A percentile compares a stretch with the other conserved stretches of the same genome.
phyloP scores from a whole-genome alignment of 2,113 vertebrate species.

The Oceanodroma tethys region DNA sequence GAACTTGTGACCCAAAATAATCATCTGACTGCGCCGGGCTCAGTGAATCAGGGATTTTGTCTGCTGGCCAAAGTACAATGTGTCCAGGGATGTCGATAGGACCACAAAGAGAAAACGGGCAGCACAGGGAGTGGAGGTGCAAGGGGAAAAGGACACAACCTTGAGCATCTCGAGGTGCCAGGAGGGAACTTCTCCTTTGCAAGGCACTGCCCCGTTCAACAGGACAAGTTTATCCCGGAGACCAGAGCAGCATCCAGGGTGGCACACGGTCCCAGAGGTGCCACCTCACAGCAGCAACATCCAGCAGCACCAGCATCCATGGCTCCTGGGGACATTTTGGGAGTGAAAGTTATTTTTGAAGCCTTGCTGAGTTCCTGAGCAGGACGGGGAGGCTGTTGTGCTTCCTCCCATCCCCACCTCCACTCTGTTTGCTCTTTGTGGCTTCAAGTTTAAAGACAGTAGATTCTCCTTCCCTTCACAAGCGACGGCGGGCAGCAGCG shows the following conservation, averaged over 20 bases:
- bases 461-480: background rate
- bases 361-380: accelerated
- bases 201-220: accelerated
- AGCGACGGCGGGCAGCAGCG: accelerated
- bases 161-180: background rate
- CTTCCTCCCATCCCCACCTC: background rate
- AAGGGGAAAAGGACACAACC: background rate
- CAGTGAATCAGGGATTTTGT: background rate
- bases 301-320: background rate
- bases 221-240: background rate
- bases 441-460: background rate
- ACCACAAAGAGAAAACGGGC: background rate
- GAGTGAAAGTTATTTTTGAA: background rate
- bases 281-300: background rate
- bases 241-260: background rate
- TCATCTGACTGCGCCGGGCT: background rate
- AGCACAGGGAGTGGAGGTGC: background rate
- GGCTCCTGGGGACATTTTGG: background rate
- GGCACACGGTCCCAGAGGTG: background rate
- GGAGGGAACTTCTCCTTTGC: background rate
- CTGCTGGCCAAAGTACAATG: background rate
- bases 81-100: background rate
- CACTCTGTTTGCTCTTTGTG: background rate
- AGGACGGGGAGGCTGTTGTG: too few relatives aligned
- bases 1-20: background rate